Conservation (phyloP, 2,888 invertebrate genomes). For the Anthophora plumipes region DNA sequence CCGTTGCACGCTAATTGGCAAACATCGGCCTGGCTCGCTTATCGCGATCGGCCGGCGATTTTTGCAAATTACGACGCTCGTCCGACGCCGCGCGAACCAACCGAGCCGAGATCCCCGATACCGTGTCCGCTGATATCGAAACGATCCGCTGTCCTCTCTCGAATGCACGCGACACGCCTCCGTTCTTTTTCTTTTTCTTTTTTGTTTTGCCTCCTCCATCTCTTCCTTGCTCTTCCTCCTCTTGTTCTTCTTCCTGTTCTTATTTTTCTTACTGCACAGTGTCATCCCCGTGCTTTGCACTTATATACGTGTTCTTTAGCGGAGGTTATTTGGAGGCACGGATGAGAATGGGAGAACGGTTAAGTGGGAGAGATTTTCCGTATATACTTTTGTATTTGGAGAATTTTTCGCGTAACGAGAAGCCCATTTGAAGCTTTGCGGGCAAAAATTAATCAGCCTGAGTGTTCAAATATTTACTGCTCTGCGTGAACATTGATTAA, state of each 20-base stretch:
- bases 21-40: conserved; percentile 75
- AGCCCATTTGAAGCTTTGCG: too few species aligned
- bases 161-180: conserved; percentile 58
- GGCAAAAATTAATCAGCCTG: too few species aligned
- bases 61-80: conserved; percentile 79
- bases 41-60: conserved; percentile 80
- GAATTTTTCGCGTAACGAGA: too few species aligned
- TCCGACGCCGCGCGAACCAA: conserved; percentile 59
- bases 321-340: too few species aligned
- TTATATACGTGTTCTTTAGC: not conserved
- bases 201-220: not conserved
- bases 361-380: too few species aligned
- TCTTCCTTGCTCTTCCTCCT: conserved; percentile 7
- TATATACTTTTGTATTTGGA: too few species aligned
- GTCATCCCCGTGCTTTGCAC: not conserved
- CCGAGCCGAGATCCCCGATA: conserved; percentile 73
- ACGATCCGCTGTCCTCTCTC: conserved; percentile 50
- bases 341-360: too few species aligned
- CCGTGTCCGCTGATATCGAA: conserved; percentile 77
- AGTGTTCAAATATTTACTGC: too few species aligned
- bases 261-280: conserved; percentile 8
- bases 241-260: not conserved
- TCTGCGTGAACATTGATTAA: too few species aligned
- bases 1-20: conserved; percentile 76
- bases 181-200: conserved; percentile 12